Conservation (phyloP, 1,140 invertebrate species). For the Campoletis sonorensis region DNA sequence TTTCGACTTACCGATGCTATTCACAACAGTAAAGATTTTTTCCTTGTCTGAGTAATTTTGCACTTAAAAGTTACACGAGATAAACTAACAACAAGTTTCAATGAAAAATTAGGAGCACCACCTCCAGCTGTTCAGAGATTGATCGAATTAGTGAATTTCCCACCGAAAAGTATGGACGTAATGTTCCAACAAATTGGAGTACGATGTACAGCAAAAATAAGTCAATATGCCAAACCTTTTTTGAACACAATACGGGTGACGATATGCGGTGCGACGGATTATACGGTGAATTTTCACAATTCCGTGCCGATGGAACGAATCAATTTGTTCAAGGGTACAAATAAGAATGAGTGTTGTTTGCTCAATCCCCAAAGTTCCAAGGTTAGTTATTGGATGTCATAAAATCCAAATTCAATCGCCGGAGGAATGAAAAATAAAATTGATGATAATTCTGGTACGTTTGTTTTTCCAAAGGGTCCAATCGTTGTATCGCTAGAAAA, state of each 20-base stretch:
- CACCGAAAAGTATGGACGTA: constrained; percentile 55
- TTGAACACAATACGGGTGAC: constrained; percentile 61
- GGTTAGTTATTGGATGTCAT: constrained; percentile 51
- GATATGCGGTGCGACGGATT: constrained; percentile 50
- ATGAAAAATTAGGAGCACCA: constrained; percentile 50
- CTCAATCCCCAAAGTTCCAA: constrained; percentile 64
- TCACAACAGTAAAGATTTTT: constrained; percentile 56
- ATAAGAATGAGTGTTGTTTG: constrained; percentile 62
- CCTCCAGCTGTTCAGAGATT: constrained; percentile 52
- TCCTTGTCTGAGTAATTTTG: not conserved
- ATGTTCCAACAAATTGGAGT: constrained; percentile 59
- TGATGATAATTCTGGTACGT: constrained; percentile 22
- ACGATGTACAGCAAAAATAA: constrained; percentile 54
- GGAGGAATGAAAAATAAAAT: not conserved
- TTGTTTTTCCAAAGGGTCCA: constrained; percentile 57
- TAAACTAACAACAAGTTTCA: not conserved
- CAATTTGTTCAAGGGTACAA: constrained; percentile 60
- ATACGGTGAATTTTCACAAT: constrained; percentile 62
- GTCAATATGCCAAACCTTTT: constrained; percentile 59
- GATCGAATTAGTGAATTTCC: constrained; percentile 57
- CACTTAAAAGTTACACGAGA: not conserved
- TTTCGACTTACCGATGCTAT: constrained; percentile 64
- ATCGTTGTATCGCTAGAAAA: constrained; percentile 60
- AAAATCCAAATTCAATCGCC: not conserved
- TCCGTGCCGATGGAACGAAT: constrained; percentile 56